These are phyloP conservation scores for Paratilapia polleni DNA, from an alignment of 2,113 vertebrate genomes.

Conservation along the genomic window DNA sequence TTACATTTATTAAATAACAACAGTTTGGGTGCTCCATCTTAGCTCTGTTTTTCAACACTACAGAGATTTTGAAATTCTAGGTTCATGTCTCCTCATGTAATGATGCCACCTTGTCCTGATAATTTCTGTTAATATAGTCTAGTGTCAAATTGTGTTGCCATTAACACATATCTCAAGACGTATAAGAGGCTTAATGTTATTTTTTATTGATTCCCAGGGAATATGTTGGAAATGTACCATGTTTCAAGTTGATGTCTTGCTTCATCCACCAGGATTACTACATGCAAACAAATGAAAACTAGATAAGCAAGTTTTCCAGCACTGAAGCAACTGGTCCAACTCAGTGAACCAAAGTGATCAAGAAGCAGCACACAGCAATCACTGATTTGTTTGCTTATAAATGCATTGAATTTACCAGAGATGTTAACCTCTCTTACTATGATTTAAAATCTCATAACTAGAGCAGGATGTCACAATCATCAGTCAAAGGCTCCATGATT, in stretches of 20 bases:
- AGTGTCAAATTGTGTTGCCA: conserved; percentile 24
- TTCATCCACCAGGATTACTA: background rate
- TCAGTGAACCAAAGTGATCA: background rate
- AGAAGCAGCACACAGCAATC: background rate
- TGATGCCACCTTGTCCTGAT: conserved; percentile 26
- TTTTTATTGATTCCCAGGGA: background rate
- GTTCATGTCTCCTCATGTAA: conserved; percentile 27
- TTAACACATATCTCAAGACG: background rate
- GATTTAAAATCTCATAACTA: too few relatives aligned
- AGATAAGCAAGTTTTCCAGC: background rate
- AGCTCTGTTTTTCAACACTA: conserved; percentile 31
- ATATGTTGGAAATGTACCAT: background rate
- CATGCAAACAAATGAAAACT: background rate
- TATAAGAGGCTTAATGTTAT: background rate
- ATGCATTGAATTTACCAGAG: background rate
- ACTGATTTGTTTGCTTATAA: background rate
- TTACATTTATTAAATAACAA: conserved; percentile 72
- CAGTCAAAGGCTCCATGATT: background rate
- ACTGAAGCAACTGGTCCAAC: background rate
- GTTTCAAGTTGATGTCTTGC: background rate
- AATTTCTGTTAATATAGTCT: conserved; percentile 15
- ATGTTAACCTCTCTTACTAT: too few relatives aligned
- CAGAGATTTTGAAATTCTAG: conserved; percentile 34
- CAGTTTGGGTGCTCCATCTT: conserved; percentile 53
- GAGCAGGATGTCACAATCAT: background rate